These are phyloP conservation scores for Leptarthrus brevirostris DNA, from an alignment of 2,888 invertebrate genomes.

Conservation along the genomic window DNA sequence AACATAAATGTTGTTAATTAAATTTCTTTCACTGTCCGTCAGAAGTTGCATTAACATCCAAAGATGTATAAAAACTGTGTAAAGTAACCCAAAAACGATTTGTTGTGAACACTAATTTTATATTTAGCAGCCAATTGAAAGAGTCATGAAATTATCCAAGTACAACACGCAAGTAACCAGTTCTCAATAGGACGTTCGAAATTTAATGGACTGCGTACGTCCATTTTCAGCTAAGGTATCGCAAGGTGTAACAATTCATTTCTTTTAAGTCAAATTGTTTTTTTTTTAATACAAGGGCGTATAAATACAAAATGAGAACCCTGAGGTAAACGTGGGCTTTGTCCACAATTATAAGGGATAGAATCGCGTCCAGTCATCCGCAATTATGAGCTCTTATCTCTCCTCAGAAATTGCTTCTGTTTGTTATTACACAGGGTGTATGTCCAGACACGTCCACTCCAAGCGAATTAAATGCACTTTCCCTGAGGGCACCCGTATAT, in stretches of 20 bases:
- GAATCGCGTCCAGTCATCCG: slow-evolving; percentile 38
- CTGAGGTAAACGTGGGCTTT: slow-evolving; percentile 10
- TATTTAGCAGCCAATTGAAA: slow-evolving; percentile 8
- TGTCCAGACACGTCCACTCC: slow-evolving; percentile 45
- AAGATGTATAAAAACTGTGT: too few species aligned
- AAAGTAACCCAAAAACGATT: too few species aligned
- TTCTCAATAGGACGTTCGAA: background rate
- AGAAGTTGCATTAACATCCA: too few species aligned
- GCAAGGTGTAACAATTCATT: slow-evolving; percentile 37
- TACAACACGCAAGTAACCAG: background rate
- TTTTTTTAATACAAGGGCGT: background rate
- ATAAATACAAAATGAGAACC: background rate
- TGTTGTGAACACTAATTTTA: background rate
- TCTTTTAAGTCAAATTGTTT: slow-evolving; percentile 9
- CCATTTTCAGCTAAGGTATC: background rate
- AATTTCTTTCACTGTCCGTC: too few species aligned
- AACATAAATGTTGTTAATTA: too few species aligned
- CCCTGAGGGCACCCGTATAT: slow-evolving; percentile 38
- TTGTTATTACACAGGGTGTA: slow-evolving; percentile 46
- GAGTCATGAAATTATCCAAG: background rate
- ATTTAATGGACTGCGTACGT: too few species aligned
- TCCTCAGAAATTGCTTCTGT: slow-evolving; percentile 40
- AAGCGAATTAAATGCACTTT: slow-evolving; percentile 37
- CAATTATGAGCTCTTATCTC: slow-evolving; percentile 48
- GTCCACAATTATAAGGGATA: slow-evolving; percentile 41